Evolutionary conservation across 23 tunicate species (phyloP), one percentile per base, ranked within the genome.

Genomic region (Phallusia fumigata): DNA sequence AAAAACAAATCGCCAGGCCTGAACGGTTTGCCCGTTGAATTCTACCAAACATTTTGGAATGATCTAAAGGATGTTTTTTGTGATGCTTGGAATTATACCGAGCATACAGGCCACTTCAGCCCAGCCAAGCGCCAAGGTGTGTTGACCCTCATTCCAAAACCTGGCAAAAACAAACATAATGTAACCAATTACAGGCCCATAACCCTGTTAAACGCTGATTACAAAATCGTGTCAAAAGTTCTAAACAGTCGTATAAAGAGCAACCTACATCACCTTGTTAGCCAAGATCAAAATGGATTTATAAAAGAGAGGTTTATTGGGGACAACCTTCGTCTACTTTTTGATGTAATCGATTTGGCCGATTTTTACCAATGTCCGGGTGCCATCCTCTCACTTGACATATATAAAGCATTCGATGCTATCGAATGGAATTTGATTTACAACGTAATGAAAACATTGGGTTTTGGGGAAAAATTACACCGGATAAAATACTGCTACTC

Each of bases 321-420:
- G 15, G 30, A 77, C 64, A 77, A 0, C 28, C 33, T 77, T 34
- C 81, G 81, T n/a, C n/a, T n/a, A n/a, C n/a, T n/a, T n/a, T n/a
- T n/a, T n/a, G n/a, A n/a, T n/a, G n/a, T n/a, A n/a, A 36, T 77
- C 0, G 64, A 77, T 0, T 77, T 32, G 0, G 81, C 81, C 0
- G 81, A 77, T 28, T 34, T 19, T 0, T 19, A 22, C 0, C 19
- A 77, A 22, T 18, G 33, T 0, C 64, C 81, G 19, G 64, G 76
- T n/a, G n/a, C n/a, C n/a, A n/a, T n/a, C n/a, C n/a, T n/a, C n/a
- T n/a, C n/a, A n/a, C n/a, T n/a, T n/a, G 26, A 73, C n/a, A 19
- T 73, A 73, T 19, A 73, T 21, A 73, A 73, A 26, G 76, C 76
- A 73, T 73, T 73, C n/a, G 30, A 73, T 28, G 15, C 76, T 21